These are phyloP conservation scores for Heliconius eleuchia DNA, from an alignment of 1,140 invertebrate species.

Conservation along the genomic window DNA sequence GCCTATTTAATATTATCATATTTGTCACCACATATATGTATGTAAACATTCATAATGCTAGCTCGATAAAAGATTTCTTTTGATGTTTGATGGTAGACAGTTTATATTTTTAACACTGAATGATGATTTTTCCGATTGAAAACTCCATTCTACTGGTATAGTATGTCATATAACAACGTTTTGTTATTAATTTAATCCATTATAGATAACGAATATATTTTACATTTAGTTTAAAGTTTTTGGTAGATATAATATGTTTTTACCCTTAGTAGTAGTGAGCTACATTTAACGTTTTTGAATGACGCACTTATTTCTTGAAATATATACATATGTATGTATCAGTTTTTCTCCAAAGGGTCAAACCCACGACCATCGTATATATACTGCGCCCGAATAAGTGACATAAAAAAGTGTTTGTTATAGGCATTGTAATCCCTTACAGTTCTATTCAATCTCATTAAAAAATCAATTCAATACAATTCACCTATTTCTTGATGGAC, in stretches of 20 bases:
- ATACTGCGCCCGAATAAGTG: no score
- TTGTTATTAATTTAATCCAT: not conserved
- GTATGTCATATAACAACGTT: not conserved
- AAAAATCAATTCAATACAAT: not conserved
- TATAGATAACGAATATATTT: not conserved
- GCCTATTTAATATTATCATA: not conserved
- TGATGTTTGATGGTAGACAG: not conserved
- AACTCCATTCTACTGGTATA: not conserved
- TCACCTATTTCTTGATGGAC: not conserved
- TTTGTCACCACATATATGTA: not conserved
- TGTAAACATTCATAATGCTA: not conserved
- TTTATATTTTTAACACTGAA: constrained; percentile 6
- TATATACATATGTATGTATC: no score
- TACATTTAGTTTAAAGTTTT: no score
- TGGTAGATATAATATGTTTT: no score
- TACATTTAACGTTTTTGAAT: no score
- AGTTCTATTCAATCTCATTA: not conserved
- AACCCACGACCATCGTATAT: no score
- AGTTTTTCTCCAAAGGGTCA: no score
- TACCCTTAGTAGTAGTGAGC: no score
- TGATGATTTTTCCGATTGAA: not conserved
- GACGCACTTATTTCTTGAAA: no score
- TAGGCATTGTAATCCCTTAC: not conserved
- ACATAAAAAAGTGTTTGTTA: not conserved
- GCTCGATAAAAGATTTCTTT: not conserved